Conservation (phyloP, 2,888 invertebrate species). For the Psococerastis gibbosa region DNA sequence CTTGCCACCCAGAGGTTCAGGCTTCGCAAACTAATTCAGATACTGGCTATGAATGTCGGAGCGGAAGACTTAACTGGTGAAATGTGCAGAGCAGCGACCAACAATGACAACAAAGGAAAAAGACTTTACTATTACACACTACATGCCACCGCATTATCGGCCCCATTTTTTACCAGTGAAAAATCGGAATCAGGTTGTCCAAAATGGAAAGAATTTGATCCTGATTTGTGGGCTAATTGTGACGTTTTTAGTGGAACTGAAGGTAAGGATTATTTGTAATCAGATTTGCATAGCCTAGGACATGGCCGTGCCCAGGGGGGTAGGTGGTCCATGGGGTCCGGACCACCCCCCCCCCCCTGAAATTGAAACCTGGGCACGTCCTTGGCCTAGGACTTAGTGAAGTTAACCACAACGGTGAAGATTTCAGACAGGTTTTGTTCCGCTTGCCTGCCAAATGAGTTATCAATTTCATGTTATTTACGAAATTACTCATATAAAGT, state of each 20-base stretch:
- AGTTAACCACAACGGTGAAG: too few relatives aligned
- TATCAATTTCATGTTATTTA: too few relatives aligned
- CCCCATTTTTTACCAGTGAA: constrained; percentile 71
- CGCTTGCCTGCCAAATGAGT: too few relatives aligned
- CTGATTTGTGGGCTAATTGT: not conserved
- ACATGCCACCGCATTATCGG: constrained; percentile 60
- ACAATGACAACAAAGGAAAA: constrained; percentile 28
- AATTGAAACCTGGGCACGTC: too few relatives aligned
- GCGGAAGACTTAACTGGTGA: constrained; percentile 16
- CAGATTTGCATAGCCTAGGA: too few relatives aligned
- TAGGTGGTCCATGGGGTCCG: too few relatives aligned
- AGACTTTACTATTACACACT: constrained; percentile 58
- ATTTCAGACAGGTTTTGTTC: too few relatives aligned
- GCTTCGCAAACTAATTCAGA: constrained; percentile 57
- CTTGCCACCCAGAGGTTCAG: constrained; percentile 68
- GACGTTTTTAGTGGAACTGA: not conserved
- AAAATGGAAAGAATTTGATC: constrained; percentile 64
- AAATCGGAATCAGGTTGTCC: constrained; percentile 48
- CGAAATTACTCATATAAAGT: too few relatives aligned
- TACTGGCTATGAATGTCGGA: constrained; percentile 41
- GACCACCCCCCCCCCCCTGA: too few relatives aligned
- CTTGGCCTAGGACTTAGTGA: too few relatives aligned
- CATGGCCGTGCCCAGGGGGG: too few relatives aligned
- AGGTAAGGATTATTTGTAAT: too few relatives aligned
- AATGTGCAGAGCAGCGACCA: constrained; percentile 26